A percentile compares a stretch with the other conserved stretches of the same genome.
These are phyloP conservation scores for Macrostomum cliftonense DNA, from an alignment of 2,888 invertebrate species.

Conservation along the genomic window DNA sequence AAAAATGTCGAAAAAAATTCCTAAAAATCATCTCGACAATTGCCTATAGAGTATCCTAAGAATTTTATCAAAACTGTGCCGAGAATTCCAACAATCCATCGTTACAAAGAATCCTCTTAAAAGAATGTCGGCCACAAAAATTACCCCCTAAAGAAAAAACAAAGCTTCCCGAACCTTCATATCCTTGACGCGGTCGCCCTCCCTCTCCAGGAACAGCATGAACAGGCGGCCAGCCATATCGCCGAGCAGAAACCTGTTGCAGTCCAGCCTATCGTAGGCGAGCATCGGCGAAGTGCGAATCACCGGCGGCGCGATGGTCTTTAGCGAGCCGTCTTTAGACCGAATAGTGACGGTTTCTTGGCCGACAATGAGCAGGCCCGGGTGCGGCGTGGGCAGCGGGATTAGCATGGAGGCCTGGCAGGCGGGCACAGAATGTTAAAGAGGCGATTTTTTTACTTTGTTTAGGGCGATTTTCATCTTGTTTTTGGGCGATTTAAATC, in stretches of 20 bases:
- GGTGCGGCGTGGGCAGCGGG: not conserved
- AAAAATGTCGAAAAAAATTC: too few species aligned
- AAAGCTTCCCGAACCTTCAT: not conserved
- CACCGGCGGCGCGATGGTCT: not conserved
- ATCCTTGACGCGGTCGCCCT: slow-evolving; percentile 33
- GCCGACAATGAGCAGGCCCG: not conserved
- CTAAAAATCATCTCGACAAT: too few species aligned
- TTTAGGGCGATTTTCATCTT: too few species aligned
- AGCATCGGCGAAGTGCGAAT: slow-evolving; percentile 72
- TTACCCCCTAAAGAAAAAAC: too few species aligned
- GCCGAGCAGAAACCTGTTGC: slow-evolving; percentile 64
- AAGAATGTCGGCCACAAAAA: too few species aligned
- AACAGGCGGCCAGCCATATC: slow-evolving; percentile 82
- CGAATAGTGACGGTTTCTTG: not conserved
- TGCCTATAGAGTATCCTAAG: too few species aligned
- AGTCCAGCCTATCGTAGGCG: slow-evolving; percentile 80
- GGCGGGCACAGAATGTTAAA: not conserved
- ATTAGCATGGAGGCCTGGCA: not conserved
- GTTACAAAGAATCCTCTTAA: slow-evolving; percentile 36
- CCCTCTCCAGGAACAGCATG: slow-evolving; percentile 75
- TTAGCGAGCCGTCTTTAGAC: not conserved
- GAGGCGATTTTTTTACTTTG: too few species aligned
- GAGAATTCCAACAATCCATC: too few species aligned
- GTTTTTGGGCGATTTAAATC: too few species aligned
- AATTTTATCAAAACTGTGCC: too few species aligned